Evolutionary conservation across 2,113 vertebrate genomes (phyloP), one percentile per base, ranked within the genome.

Genomic region (Tupaia chinensis): DNA sequence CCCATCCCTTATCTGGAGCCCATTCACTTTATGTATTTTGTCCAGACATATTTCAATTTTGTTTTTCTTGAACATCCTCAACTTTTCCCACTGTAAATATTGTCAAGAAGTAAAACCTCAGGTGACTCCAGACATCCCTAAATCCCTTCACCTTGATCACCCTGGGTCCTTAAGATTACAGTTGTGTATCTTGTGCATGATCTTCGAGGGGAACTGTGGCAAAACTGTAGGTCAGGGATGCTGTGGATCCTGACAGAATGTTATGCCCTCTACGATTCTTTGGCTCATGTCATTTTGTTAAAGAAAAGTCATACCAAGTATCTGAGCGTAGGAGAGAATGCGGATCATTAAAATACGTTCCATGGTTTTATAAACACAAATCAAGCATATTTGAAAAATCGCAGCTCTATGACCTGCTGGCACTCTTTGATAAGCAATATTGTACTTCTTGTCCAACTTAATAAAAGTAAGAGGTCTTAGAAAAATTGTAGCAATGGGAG

Each of bases 241-340:
- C 34, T 60, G 15, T 60, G 27, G 84, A 61, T 53, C 53, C 20
- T 5, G 1, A 25, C 0, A 34, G 66, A 60, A n/a, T 7, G 44
- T 16, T 63, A 27, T 72, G 58, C 27, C 66, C 70, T 87, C 78
- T 70, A 0, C 44, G 76, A 70, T 80, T 94, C 17, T 89, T 83
- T 92, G 82, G 22, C 25, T 94, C 44, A 17, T 84, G 23, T 77
- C 73, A 83, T 60, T 86, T 85, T 53, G 56, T 87, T 85, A 87
- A 92, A 56, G 44, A 44, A 87, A 86, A 74, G 32, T 58, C 23
- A 72, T 17, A 72, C n/a, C 23, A 53, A 58, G 27, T 13, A 12
- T 53, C 32, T 25, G 54, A 72, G 78, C 34, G 10, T 85, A 53
- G 9, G 56, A 58, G 63, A 63, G 23, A 87, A 29, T 76, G 19